Base-by-base conservation (phyloP, 2,113 vertebrate genomes). In the Hippocampus barbouri region DNA sequence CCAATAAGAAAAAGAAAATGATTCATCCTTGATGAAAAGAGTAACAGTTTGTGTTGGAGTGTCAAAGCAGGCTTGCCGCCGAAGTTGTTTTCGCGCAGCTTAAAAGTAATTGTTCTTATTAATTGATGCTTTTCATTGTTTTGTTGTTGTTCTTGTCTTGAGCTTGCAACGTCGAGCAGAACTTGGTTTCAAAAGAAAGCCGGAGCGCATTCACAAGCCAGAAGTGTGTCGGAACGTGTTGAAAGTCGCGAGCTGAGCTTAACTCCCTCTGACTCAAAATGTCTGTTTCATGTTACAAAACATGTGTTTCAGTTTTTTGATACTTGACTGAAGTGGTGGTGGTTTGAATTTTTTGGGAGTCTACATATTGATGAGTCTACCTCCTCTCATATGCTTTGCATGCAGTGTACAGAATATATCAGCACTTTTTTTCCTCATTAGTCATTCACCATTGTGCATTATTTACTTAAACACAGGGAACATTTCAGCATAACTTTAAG, bases 391-490 rank as follows among this genome's bases (percentile, higher is more conserved):
- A 40, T 77, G 38, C n/a, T 63, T 74, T 72, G 3, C 76, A 51
- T 76, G 49, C 7, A 27, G 25, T 72, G 47, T 64, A 14, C 62
- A 23, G 21, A n/a, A 70, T 67, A 21, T 61, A 70, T 65, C 65
- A 49, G 74, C 80, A 86, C 79, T 82, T 82, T 80, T 83, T 77
- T 38, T 0, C 1, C 34, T n/a, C 23, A 54, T 78, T 69, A 80
- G 30, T 75, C 57, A 69, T 41, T 69, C 34, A 30, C 8, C 68
- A 20, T 34, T 68, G 20, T 86, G n/a, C 20, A 65, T 69, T 11
- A 65, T 70, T 74, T 74, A 60, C 8, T 64, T 21, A 51, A 76
- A 74, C 1, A 21, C n/a, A 45, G 40, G n/a, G 30, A 60, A 60
- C 5, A 60, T 30, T 60, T 60, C 15, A 30, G 57, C 57, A 30